These are phyloP conservation scores for Poeciliopsis gracilis DNA, from an alignment of 2,797 vertebrate genomes.

Conservation along the genomic window DNA sequence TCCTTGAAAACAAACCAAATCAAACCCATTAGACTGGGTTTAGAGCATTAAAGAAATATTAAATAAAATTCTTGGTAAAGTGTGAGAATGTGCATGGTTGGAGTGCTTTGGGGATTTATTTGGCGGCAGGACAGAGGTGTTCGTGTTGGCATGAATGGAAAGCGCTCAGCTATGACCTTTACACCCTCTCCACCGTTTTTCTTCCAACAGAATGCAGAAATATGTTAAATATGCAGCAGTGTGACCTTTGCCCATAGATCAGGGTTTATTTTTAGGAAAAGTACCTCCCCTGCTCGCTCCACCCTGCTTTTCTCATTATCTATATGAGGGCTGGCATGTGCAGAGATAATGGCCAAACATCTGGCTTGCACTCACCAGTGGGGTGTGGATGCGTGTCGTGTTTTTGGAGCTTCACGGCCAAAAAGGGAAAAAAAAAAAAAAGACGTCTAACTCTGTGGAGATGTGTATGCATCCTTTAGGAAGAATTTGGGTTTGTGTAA, in stretches of 20 bases:
- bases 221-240: slow-evolving; percentile 75
- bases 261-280: slow-evolving; percentile 71
- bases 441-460: not conserved
- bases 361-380: slow-evolving; percentile 12
- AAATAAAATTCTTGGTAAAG: slow-evolving; percentile 20
- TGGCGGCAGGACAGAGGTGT: slow-evolving; percentile 33
- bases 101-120: slow-evolving; percentile 44
- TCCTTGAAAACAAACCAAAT: not conserved
- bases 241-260: slow-evolving; percentile 61
- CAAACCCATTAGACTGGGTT: slow-evolving; percentile 14
- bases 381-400: slow-evolving; percentile 1
- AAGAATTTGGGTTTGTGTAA: not conserved
- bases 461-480: slow-evolving; percentile 7
- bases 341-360: slow-evolving; percentile 29
- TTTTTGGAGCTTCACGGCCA: slow-evolving; percentile 6
- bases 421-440: too few relatives aligned
- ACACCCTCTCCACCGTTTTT: slow-evolving; percentile 24
- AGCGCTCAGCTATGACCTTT: slow-evolving; percentile 26
- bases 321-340: slow-evolving; percentile 17
- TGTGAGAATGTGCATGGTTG: not conserved
- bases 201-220: slow-evolving; percentile 66
- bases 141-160: slow-evolving; percentile 42
- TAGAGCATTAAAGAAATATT: slow-evolving; percentile 28
- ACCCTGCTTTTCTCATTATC: slow-evolving; percentile 55
- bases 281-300: slow-evolving; percentile 35